Evolutionary conservation across 1,140 invertebrate genomes (phyloP), one percentile per base, ranked within the genome.

Genomic region (Asbolus verrucosus): DNA sequence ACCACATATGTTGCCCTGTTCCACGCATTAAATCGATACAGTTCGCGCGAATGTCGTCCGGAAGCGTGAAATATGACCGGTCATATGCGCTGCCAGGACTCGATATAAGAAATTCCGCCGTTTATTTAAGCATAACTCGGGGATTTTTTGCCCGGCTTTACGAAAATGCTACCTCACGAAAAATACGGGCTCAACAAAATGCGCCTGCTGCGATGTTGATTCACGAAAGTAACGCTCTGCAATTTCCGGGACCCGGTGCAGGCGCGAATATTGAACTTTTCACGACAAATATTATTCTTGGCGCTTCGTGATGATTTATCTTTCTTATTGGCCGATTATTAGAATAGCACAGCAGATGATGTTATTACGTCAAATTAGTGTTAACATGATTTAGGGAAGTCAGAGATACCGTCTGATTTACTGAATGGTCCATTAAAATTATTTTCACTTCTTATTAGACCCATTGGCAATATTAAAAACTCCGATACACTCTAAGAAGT

Each of bases 1-100:
- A 74, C 73, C 73, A 65, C 71, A 72, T 67, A 74, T 72, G 70
- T 63, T 68, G 50, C 39, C 39, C 39, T 43, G 39, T 54, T 50
- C 33, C 33, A 11, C 33, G 19, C 19, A 50, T 59, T 54, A 36
- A 50, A 54, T 67, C 65, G 65, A 69, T 43, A 69, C 54, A 69
- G 33, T 38, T 24, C n/a, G 59, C 24, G 67, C 54, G 50, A 59
- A 59, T 67, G 65, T 67, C 43, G 27, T 33, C 50, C 24, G 43
- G 65, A 59, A 67, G 65, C 36, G 65, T 67, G 50, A 67, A 67
- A 67, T 67, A 67, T 67, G 65, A 39, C 50, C 43, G 30, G 50
- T 36, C 50, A 69, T 69, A 61, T 61, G 59, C 21, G 65, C 14
- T 43, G 19, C 61, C 11, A 14, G 6, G 6, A 36, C 6, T 36